Conservation (phyloP, 64 coral and sea anemone genomes). For the Montipora efflorescens region DNA sequence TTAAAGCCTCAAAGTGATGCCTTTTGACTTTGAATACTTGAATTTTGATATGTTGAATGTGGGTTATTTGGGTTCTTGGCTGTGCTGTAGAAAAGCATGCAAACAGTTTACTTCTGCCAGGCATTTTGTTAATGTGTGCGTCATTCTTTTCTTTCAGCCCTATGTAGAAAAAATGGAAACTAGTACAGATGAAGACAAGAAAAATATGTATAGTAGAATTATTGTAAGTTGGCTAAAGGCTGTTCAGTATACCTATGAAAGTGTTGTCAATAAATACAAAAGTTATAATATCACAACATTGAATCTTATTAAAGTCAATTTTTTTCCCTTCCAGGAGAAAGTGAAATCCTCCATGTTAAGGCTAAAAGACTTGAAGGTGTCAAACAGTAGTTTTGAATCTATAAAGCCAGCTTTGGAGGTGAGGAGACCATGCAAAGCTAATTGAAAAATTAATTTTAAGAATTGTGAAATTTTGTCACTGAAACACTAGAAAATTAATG, state of each 20-base stretch:
- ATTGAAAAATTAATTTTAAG: background rate
- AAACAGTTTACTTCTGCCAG: background rate
- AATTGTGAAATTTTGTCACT: background rate
- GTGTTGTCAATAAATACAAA: background rate
- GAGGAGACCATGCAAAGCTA: background rate
- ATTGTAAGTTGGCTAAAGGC: conserved; percentile 50
- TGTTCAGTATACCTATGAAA: background rate
- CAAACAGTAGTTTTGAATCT: background rate
- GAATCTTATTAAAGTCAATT: no score
- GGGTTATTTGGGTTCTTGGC: no score
- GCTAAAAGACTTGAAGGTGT: conserved; percentile 5
- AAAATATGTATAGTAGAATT: conserved; percentile 94
- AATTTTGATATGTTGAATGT: background rate
- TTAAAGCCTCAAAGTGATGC: no score
- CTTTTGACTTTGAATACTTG: background rate
- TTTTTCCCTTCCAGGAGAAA: background rate
- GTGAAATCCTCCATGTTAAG: conserved; percentile 19
- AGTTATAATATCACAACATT: background rate
- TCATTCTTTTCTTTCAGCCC: conserved; percentile 56
- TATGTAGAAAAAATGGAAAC: conserved; percentile 76
- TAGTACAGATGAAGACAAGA: conserved; percentile 92
- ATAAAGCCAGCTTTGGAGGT: conserved; percentile 11
- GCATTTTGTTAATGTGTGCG: background rate
- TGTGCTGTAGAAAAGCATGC: no score
- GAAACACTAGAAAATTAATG: background rate